These are phyloP conservation scores for Chloroceryle inda DNA, from an alignment of 2,797 vertebrate genomes.

Conservation along the genomic window DNA sequence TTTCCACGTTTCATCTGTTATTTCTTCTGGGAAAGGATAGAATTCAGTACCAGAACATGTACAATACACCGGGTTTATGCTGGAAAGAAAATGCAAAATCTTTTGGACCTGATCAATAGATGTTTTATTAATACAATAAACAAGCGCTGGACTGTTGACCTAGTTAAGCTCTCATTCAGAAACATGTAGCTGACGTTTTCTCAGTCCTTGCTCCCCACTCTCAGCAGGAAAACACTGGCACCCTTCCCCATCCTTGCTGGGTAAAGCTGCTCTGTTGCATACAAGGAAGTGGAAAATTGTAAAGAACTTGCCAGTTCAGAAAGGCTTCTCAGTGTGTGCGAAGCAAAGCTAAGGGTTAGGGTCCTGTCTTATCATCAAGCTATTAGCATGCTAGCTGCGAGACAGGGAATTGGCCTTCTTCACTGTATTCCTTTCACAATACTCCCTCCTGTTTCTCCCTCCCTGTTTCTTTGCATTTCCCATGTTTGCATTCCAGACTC, in stretches of 20 bases:
- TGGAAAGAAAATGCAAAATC: not conserved
- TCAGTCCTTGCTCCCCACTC: not conserved
- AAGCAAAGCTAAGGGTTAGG: not conserved
- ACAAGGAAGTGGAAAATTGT: not conserved
- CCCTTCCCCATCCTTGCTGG: not conserved
- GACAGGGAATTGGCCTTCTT: not conserved
- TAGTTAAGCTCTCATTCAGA: constrained; percentile 52
- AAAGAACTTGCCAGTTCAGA: not conserved
- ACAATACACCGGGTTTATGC: not conserved
- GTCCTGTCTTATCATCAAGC: not conserved
- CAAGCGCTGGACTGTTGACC: not conserved
- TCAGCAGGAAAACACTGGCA: constrained; percentile 13
- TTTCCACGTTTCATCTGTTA: not conserved
- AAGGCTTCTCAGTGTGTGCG: not conserved
- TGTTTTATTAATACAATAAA: constrained; percentile 19
- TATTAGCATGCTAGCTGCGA: not conserved
- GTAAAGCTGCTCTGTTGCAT: constrained; percentile 13
- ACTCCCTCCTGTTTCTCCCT: not conserved
- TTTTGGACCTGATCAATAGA: not conserved
- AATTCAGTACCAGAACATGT: not conserved
- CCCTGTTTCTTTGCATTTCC: not conserved
- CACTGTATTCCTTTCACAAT: not conserved
- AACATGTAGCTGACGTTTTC: constrained; percentile 23
- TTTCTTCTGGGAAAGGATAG: not conserved
- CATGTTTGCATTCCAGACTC: not conserved